Evolutionary conservation across 2,888 invertebrate species (phyloP).

Genomic region (Drosophila diplacantha): DNA sequence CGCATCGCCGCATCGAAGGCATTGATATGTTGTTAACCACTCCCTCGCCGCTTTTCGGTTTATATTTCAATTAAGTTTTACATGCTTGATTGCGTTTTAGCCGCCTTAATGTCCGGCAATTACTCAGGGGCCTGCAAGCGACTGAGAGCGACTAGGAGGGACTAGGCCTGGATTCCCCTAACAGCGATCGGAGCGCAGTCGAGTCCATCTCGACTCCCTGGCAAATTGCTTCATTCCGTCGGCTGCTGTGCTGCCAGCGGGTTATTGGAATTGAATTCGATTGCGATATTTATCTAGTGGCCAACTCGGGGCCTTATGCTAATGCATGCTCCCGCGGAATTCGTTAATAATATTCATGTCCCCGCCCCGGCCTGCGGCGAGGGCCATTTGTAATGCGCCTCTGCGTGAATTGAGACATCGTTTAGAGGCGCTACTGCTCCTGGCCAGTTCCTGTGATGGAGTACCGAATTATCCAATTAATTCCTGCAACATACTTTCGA

Average conservation of each 20-base stretch:
- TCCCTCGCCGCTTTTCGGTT: slow-evolving; percentile 56
- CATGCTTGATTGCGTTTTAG: slow-evolving; percentile 69
- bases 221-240: slow-evolving; percentile 63
- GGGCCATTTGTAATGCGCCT: slow-evolving; percentile 50
- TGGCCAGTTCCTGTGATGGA: slow-evolving; percentile 4
- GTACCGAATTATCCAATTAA: slow-evolving; percentile 5
- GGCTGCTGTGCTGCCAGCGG: slow-evolving; percentile 44
- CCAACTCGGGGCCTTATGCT: slow-evolving; percentile 26
- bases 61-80: slow-evolving; percentile 71
- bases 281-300: slow-evolving; percentile 34
- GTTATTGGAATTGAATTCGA: slow-evolving; percentile 67
- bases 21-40: slow-evolving; percentile 68
- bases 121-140: slow-evolving; percentile 53
- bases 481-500: background rate
- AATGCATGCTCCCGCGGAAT: slow-evolving; percentile 40
- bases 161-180: slow-evolving; percentile 49
- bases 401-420: slow-evolving; percentile 42
- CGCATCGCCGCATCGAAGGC: slow-evolving; percentile 50
- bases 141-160: slow-evolving; percentile 45
- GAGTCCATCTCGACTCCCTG: slow-evolving; percentile 11
- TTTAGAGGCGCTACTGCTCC: background rate
- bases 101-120: slow-evolving; percentile 63
- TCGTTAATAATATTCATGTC: slow-evolving; percentile 53
- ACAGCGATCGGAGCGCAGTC: background rate
- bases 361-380: slow-evolving; percentile 18